Evolutionary conservation across 2,113 vertebrate genomes (phyloP).

Genomic region (Sebastes schlegelii): DNA sequence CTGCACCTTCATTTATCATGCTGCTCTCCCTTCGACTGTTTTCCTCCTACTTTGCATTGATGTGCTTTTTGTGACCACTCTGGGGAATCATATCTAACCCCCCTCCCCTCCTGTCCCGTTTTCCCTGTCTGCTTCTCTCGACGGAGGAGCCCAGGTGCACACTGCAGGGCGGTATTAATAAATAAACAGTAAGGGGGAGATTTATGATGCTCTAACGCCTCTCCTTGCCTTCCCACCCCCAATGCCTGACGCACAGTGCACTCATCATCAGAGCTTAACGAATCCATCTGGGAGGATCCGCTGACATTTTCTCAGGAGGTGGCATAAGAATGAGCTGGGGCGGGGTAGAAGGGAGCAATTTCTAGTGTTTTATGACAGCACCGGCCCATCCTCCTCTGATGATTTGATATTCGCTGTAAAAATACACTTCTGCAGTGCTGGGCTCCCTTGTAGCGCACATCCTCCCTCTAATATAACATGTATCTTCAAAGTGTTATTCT

Average conservation of each 20-base stretch:
- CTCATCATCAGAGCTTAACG: conserved; percentile 56
- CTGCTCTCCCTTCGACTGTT: conserved; percentile 24
- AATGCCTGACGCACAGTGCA: background rate
- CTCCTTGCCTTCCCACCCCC: conserved; percentile 17
- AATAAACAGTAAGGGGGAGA: conserved; percentile 72
- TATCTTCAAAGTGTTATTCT: background rate
- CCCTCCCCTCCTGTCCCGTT: conserved; percentile 16
- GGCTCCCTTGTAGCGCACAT: background rate
- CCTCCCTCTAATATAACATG: background rate
- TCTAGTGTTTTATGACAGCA: conserved; percentile 29
- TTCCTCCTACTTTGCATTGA: conserved; percentile 52
- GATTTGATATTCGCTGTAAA: conserved; percentile 8
- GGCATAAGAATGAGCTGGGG: conserved; percentile 38
- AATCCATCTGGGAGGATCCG: conserved; percentile 66
- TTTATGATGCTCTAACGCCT: conserved; percentile 65
- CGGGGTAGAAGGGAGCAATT: background rate
- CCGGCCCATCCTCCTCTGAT: background rate
- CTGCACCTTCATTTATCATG: conserved; percentile 38
- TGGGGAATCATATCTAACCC: conserved; percentile 54
- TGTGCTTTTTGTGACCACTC: conserved; percentile 55
- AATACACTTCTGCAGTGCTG: background rate
- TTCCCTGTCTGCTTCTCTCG: conserved; percentile 24
- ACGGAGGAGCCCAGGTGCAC: conserved; percentile 70
- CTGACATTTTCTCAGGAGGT: conserved; percentile 69
- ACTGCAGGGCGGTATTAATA: conserved; percentile 73